Evolutionary conservation across 2,113 vertebrate species (phyloP).

Genomic region (Gallinago jamesoni): DNA sequence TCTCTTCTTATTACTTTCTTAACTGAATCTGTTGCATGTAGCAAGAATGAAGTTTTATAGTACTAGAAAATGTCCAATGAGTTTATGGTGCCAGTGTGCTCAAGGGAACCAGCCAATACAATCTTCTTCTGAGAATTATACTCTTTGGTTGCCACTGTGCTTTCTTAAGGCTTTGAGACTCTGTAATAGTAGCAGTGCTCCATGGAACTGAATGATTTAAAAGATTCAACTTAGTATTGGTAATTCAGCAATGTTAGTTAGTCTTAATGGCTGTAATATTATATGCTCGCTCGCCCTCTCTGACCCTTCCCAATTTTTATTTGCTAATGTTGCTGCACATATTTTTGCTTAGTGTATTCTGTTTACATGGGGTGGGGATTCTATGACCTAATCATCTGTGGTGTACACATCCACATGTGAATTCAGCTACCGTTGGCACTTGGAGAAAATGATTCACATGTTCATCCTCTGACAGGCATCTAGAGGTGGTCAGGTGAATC

Average conservation of each 20-base stretch:
- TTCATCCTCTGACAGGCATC: background rate
- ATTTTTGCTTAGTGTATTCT: background rate
- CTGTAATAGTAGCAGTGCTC: background rate
- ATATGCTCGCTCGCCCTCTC: background rate
- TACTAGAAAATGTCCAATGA: background rate
- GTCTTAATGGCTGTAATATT: background rate
- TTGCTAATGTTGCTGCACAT: rapidly evolving
- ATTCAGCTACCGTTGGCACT: background rate
- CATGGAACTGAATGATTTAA: background rate
- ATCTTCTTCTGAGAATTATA: background rate
- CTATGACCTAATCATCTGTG: background rate
- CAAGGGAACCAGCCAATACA: background rate
- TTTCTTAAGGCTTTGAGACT: background rate
- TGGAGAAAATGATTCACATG: background rate
- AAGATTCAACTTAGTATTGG: background rate
- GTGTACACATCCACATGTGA: background rate
- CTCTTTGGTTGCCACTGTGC: background rate
- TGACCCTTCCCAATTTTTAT: background rate
- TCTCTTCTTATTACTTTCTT: background rate
- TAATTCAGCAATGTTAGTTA: background rate
- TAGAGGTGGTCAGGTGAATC: slow-evolving; percentile 40
- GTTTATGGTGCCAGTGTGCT: background rate
- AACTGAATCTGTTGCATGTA: background rate
- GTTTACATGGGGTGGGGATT: background rate
- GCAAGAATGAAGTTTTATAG: background rate